phyloP scores from a whole-genome alignment of 2,888 invertebrate species.

The Ectropis crepuscularia region DNA sequence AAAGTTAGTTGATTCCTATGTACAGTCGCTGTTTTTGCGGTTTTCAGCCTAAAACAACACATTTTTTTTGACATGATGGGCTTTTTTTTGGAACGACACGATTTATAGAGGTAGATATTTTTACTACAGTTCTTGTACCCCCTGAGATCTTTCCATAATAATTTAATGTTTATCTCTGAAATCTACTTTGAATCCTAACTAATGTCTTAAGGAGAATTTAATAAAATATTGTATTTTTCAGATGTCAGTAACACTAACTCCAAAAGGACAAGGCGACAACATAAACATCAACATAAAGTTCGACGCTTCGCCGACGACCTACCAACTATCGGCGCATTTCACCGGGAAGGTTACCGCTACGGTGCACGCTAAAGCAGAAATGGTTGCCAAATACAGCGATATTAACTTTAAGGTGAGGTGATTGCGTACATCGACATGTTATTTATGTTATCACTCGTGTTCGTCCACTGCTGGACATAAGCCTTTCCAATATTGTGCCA shows the following conservation, averaged over 20 bases:
- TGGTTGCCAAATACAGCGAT: slow-evolving; percentile 66
- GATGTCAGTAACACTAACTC: slow-evolving; percentile 66
- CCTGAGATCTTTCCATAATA: not conserved
- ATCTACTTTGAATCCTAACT: too few species aligned
- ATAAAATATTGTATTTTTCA: slow-evolving; percentile 41
- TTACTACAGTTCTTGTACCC: not conserved
- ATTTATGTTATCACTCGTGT: too few species aligned
- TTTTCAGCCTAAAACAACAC: slow-evolving; percentile 8
- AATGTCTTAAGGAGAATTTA: not conserved
- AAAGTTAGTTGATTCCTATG: too few species aligned
- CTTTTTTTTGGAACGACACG: too few species aligned
- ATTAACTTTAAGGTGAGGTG: slow-evolving; percentile 69
- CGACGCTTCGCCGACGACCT: slow-evolving; percentile 50
- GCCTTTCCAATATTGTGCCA: too few species aligned
- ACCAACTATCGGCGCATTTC: slow-evolving; percentile 63
- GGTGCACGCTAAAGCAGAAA: slow-evolving; percentile 61
- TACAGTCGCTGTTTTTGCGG: too few species aligned
- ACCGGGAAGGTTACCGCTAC: slow-evolving; percentile 62
- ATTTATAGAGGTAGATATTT: too few species aligned
- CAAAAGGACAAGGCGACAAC: slow-evolving; percentile 67
- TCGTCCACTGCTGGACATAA: too few species aligned
- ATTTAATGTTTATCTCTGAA: too few species aligned
- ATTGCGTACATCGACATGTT: not conserved
- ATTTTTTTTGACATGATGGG: too few species aligned
- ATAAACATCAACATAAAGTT: slow-evolving; percentile 65